Base-by-base conservation (phyloP, 2,797 vertebrate species). In the Acanthiza pusilla region DNA sequence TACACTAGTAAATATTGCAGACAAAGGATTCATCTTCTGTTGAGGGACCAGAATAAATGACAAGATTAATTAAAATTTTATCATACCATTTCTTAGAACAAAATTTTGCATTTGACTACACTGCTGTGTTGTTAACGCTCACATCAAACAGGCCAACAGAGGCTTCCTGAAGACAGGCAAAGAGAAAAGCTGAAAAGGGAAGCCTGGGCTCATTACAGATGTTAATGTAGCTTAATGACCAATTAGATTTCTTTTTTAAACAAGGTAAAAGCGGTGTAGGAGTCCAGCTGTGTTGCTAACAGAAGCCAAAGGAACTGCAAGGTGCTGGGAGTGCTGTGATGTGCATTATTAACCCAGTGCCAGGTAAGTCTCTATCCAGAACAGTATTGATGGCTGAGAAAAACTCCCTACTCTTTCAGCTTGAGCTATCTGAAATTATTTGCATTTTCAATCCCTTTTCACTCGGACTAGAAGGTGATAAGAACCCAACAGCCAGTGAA, bases 221-320 rank as follows among this genome's bases (percentile, higher is more conserved):
- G 77, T 34, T 93, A 91, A 88, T 61, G 12, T 27, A 85, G 43
- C 34, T 79, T 88, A 93, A 97, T 73, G 82, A 83, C 32, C 57
- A n/a, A 74, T 68, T 73, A 67, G 61, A 25, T 79, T 60, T 79
- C 70, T 87, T 66, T 83, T 89, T 86, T 21, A 38, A 91, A 81
- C 66, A 72, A 71, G 85, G 77, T 88, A 91, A 43, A 89, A 93
- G 85, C 19, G 1, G 81, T 58, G 63, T 34, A 73, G 82, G 80
- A 88, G 63, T 40, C 83, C 73, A 88, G 71, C 45, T 9, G 1
- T 57, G 71, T 16, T 82, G 77, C 57, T 74, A 85, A 80, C 40
- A 85, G 85, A 30, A 84, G 67, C 53, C 86, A 77, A 90, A 93
- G 0, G 10, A 86, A 27, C 53, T 3, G 2, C 53, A 61, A 61